Evolutionary conservation across 2,888 invertebrate genomes (phyloP).

Genomic region (Rhingia campestris): DNA sequence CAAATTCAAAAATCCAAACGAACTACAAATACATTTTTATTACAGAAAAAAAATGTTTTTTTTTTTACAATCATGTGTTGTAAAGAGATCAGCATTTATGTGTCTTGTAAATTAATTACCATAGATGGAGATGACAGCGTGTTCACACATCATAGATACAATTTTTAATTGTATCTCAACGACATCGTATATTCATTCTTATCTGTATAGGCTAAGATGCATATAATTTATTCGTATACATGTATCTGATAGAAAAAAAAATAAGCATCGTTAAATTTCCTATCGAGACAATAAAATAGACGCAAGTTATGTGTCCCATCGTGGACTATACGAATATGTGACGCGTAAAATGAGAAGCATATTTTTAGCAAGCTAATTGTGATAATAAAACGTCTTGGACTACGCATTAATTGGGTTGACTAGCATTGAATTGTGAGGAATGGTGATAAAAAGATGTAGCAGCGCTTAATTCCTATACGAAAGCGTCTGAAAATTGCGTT

Average conservation of each 20-base stretch:
- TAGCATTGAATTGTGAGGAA: conserved; percentile 60
- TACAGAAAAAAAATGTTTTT: not conserved
- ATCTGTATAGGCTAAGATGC: not conserved
- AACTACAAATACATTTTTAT: conserved; percentile 3
- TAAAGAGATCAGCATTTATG: not conserved
- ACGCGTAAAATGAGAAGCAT: not conserved
- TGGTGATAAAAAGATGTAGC: not conserved
- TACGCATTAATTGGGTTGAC: conserved; percentile 49
- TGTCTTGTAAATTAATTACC: conserved; percentile 45
- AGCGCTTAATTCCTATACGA: not conserved
- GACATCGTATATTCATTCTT: not conserved
- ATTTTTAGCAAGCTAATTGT: conserved; percentile 60
- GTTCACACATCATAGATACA: conserved; percentile 45
- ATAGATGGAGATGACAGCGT: conserved; percentile 53
- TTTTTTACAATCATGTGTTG: conserved; percentile 1
- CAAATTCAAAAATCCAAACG: conserved; percentile 56
- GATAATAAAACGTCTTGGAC: conserved; percentile 63
- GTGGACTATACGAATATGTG: not conserved
- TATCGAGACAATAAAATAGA: conserved; percentile 20
- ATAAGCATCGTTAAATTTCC: conserved; percentile 50
- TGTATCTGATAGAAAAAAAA: conserved; percentile 23
- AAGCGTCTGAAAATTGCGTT: conserved; percentile 24
- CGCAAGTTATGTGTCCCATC: not conserved
- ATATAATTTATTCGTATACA: conserved; percentile 15
- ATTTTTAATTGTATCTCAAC: not conserved